Percentiles rank a stretch among this genome's conserved stretches.
Conservation (phyloP, 2,797 vertebrate species). For the Malurus splendens region DNA sequence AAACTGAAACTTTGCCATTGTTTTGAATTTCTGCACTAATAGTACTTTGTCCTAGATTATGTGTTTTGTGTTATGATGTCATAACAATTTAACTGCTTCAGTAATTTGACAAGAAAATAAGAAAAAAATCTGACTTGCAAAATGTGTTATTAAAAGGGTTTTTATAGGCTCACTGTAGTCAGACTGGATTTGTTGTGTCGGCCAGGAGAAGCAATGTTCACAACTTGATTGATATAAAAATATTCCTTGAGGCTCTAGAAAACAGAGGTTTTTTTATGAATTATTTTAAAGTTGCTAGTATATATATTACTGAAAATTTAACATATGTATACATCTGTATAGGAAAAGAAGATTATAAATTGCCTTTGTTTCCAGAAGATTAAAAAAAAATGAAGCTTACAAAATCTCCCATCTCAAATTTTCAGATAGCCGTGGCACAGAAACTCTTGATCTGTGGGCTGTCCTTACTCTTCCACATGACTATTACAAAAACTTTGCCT, state of each 20-base stretch:
- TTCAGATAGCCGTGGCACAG: slow-evolving; percentile 84
- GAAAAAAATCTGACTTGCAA: background rate
- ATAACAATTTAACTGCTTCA: background rate
- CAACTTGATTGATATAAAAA: background rate
- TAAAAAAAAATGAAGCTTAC: background rate
- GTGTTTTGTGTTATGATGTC: background rate
- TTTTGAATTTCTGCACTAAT: background rate
- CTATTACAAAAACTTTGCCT: slow-evolving; percentile 81
- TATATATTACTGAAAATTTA: background rate
- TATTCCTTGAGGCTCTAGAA: background rate
- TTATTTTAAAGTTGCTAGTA: background rate
- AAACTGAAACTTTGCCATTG: background rate
- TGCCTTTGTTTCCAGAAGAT: background rate
- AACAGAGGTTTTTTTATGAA: background rate
- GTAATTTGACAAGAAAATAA: background rate
- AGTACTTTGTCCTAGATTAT: background rate
- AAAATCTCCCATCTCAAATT: background rate
- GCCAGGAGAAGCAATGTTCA: background rate
- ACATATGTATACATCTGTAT: background rate
- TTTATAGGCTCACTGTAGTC: background rate
- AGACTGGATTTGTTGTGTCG: background rate
- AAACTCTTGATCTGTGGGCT: slow-evolving; percentile 88
- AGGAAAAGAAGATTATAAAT: background rate
- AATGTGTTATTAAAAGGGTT: background rate
- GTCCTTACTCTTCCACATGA: slow-evolving; percentile 87